phyloP scores from a whole-genome alignment of 2,113 vertebrate genomes.

The Ophthalmolycus amberensis region DNA sequence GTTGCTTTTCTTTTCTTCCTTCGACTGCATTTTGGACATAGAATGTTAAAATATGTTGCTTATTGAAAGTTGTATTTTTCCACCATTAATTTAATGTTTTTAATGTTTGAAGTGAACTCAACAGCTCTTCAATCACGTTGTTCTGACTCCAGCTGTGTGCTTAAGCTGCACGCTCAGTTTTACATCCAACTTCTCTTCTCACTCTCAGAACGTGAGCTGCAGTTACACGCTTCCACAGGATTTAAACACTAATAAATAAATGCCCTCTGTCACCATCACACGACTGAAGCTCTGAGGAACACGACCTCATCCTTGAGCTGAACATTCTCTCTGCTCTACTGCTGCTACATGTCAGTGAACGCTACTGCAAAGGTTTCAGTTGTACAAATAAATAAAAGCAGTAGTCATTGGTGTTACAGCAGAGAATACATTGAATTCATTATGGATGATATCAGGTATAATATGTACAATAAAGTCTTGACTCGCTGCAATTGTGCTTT shows the following conservation, averaged over 20 bases:
- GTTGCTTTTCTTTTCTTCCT: not conserved
- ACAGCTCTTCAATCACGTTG: not conserved
- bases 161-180: not conserved
- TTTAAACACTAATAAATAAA: not conserved
- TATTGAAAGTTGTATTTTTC: no score
- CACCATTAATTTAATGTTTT: not conserved
- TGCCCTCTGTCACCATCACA: not conserved
- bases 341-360: not conserved
- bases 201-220: not conserved
- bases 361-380: slow-evolving; percentile 4
- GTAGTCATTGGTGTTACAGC: slow-evolving; percentile 38
- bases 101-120: not conserved
- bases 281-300: not conserved
- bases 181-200: not conserved
- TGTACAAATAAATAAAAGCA: slow-evolving; percentile 48
- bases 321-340: not conserved
- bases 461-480: slow-evolving; percentile 11
- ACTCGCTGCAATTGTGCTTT: slow-evolving; percentile 22
- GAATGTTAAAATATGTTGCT: not conserved
- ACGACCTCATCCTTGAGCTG: not conserved
- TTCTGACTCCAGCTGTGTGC: not conserved
- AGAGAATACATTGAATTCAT: slow-evolving; percentile 8
- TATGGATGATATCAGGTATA: not conserved
- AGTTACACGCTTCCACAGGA: not conserved
- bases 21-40: not conserved